Conservation (phyloP, 1,140 invertebrate genomes). For the Bombus consobrinus region DNA sequence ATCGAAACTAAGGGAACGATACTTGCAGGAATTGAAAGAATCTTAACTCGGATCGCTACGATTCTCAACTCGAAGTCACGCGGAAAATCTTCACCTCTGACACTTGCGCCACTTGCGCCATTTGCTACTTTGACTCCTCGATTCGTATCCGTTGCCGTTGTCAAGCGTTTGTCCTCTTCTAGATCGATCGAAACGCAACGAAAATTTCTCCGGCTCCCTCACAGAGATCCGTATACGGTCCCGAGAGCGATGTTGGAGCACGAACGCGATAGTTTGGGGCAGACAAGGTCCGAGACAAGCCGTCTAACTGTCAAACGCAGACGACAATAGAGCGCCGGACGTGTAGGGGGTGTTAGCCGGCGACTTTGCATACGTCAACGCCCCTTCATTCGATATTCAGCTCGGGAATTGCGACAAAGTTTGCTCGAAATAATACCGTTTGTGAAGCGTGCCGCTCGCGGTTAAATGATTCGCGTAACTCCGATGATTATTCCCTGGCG, state of each 20-base stretch:
- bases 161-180: not conserved
- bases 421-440: constrained; percentile 51
- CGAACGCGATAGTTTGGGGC: not conserved
- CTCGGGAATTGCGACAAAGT: constrained; percentile 34
- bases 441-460: not conserved
- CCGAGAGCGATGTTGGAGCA: not conserved
- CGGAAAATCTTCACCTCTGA: no score
- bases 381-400: constrained; percentile 40
- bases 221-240: constrained; percentile 5
- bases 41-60: no score
- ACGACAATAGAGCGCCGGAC: constrained; percentile 50
- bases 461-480: constrained; percentile 4
- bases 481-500: not conserved
- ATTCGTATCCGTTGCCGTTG: not conserved
- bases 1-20: no score
- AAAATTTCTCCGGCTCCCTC: not conserved
- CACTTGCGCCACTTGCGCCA: no score
- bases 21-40: no score
- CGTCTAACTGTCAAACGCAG: constrained; percentile 71
- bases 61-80: no score
- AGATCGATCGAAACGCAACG: not conserved
- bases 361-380: constrained; percentile 55
- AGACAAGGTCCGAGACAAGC: constrained; percentile 44
- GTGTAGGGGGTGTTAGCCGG: constrained; percentile 2
- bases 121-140: no score